Base-by-base conservation (phyloP, 2,113 vertebrate species). In the Uria lomvia region DNA sequence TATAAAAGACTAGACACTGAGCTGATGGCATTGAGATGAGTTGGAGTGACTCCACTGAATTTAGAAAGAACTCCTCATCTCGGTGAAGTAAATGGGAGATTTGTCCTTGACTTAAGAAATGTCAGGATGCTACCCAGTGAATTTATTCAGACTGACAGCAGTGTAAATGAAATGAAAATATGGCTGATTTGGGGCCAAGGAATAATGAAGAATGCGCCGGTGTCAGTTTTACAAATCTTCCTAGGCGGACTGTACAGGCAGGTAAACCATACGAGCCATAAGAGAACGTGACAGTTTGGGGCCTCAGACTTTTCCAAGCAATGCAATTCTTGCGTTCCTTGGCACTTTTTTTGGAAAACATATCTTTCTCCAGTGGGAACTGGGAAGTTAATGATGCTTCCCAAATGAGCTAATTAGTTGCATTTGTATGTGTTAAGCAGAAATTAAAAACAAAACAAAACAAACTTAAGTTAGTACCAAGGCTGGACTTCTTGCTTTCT, bases 31-130 rank as follows among this genome's bases (percentile, higher is more conserved):
- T 19, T 4, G 70, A 73, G 68, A 73, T 50, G 52, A 87, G 71
- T 24, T 90, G 67, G 67, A 93, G 63, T 75, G 72, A 86, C 47
- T 92, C 27, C 27, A 70, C 68, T 45, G 68, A 94, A 90, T 94
- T 86, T 73, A 79, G 72, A 86, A 42, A 81, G n/a, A 80, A 16
- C 11, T 79, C 20, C 73, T 85, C 45, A 45, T 34, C 53, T 83
- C 67, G 15, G 3, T 47, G 47, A 94, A 79, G 12, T 50, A 88
- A 73, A 88, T 65, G 36, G 43, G 21, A 71, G 23, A 77, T 88
- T 93, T 90, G 50, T 73, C 72, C 90, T 95, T 86, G 90, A 90
- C 42, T 86, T 70, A 11, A 74, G 91, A 87, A 76, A 73, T 21
- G 32, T 62, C 63, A 86, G 40, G 42, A 66, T 76, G 40, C 12